Evolutionary conservation across 2,888 invertebrate species (phyloP).

Genomic region (Drosophila setosimentum): DNA sequence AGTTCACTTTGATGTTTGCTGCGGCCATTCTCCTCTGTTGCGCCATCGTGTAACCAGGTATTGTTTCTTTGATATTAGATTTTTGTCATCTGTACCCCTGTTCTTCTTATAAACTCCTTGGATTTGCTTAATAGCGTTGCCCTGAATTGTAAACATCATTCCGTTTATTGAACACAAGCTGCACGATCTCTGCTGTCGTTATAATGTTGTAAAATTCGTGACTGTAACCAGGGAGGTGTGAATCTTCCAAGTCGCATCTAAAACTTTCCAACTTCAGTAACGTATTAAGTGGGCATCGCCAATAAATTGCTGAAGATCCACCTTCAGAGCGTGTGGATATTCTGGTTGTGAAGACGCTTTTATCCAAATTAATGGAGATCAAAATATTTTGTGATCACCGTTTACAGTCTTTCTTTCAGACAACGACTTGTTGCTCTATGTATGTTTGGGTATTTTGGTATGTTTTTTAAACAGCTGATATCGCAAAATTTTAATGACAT

Average conservation of each 20-base stretch:
- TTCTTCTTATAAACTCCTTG: neutral
- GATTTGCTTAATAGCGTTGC: neutral
- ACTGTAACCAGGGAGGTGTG: neutral
- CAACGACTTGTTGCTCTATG: no score
- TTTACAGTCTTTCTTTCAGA: no score
- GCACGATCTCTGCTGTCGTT: neutral
- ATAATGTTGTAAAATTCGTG: neutral
- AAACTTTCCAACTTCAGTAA: neutral
- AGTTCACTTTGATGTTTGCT: neutral
- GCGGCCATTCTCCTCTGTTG: neutral
- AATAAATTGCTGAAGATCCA: neutral
- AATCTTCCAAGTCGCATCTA: neutral
- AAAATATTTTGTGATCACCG: no score
- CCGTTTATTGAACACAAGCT: neutral
- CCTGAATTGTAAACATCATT: neutral
- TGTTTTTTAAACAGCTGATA: no score
- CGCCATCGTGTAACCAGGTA: no score
- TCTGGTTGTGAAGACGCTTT: neutral
- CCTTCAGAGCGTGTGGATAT: neutral
- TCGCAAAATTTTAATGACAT: no score
- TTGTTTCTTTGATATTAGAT: no score
- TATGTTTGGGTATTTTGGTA: no score
- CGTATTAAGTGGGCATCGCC: neutral
- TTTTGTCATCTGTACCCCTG: no score
- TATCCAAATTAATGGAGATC: no score